Percentiles rank a stretch among this genome's conserved stretches.
These are phyloP conservation scores for Sebastes goodei DNA, from an alignment of 2,797 vertebrate genomes.

Conservation along the genomic window DNA sequence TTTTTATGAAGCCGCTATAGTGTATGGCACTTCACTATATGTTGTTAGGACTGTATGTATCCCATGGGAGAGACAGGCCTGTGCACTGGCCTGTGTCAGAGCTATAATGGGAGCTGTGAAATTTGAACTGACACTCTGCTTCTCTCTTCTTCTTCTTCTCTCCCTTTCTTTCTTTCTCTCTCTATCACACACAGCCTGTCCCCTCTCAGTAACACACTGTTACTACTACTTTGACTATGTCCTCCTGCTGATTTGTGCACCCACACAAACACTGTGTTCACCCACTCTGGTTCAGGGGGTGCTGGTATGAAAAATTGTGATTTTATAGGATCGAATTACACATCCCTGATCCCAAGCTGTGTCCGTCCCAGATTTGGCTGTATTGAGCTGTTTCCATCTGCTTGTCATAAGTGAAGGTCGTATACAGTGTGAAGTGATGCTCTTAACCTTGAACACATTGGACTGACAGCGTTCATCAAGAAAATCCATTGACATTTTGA, in stretches of 20 bases:
- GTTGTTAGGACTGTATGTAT: constrained; percentile 15
- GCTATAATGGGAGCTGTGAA: constrained; percentile 63
- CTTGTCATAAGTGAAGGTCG: neutral
- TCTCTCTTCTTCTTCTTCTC: neutral
- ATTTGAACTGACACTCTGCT: constrained; percentile 51
- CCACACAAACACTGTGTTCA: constrained; percentile 24
- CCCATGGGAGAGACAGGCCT: constrained; percentile 15
- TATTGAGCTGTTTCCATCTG: neutral
- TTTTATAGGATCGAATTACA: neutral
- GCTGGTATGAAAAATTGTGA: neutral
- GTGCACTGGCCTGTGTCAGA: constrained; percentile 30
- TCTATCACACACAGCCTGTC: constrained; percentile 13
- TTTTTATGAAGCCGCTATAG: constrained; percentile 5
- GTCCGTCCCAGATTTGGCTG: neutral
- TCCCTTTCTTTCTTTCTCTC: neutral
- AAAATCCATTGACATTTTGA: constrained; percentile 24
- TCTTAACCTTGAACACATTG: constrained; percentile 2
- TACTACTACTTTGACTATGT: constrained; percentile 27
- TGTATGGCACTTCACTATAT: constrained; percentile 14
- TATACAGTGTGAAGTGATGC: constrained; percentile 10
- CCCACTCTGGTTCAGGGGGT: constrained; percentile 2
- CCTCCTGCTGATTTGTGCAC: constrained; percentile 17
- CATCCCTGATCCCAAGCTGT: constrained; percentile 1
- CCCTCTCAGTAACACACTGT: constrained; percentile 4
- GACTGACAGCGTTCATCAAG: constrained; percentile 4